phyloP scores from a whole-genome alignment of 2,113 vertebrate species.

The Rhabdomys dilectus region DNA sequence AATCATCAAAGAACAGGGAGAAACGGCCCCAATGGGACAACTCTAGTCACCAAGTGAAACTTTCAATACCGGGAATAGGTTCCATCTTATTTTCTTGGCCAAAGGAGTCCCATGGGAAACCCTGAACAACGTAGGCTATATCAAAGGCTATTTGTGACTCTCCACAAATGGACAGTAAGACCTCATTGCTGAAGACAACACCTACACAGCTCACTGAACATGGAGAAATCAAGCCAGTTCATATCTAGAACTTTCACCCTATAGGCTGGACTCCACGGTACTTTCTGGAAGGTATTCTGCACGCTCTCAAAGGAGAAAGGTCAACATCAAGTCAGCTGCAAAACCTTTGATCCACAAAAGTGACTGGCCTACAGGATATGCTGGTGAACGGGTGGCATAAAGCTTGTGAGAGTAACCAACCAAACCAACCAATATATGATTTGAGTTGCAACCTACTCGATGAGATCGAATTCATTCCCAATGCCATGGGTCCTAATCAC shows the following conservation, averaged over 20 bases:
- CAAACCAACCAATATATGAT: background rate
- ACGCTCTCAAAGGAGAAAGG: background rate
- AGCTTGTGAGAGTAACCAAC: background rate
- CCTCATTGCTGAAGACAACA: background rate
- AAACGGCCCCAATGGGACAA: background rate
- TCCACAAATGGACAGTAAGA: background rate
- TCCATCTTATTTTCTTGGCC: background rate
- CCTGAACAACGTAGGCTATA: background rate
- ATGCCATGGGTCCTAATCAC: background rate
- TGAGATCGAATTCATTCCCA: background rate
- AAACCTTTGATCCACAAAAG: background rate
- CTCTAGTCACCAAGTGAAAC: background rate
- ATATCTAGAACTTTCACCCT: background rate
- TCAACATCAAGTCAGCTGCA: background rate
- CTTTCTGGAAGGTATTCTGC: background rate
- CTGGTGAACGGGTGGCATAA: background rate
- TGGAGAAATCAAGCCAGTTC: background rate
- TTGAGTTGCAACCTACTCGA: background rate
- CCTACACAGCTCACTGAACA: background rate
- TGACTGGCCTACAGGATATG: too few relatives aligned
- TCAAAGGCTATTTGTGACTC: background rate
- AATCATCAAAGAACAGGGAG: background rate
- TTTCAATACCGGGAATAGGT: background rate
- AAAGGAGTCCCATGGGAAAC: background rate
- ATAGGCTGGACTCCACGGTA: background rate